These are phyloP conservation scores for Austrolebias charrua DNA, from an alignment of 2,797 vertebrate genomes.

Conservation along the genomic window DNA sequence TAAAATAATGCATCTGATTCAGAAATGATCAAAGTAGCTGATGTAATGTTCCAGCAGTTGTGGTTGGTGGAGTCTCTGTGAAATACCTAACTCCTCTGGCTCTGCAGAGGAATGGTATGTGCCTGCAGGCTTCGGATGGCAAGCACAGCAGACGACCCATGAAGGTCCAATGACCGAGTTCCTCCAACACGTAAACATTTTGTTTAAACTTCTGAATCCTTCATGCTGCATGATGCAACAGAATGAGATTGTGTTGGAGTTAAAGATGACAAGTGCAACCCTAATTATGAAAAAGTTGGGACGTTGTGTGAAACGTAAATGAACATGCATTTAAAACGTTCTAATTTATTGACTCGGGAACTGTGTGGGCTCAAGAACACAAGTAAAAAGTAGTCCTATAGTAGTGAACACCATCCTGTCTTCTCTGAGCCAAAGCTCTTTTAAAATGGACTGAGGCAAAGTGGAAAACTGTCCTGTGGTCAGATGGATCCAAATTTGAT, in stretches of 20 bases:
- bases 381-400: no score
- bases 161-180: conserved; percentile 22
- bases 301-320: no score
- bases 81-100: conserved; percentile 28
- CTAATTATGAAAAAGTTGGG: no score
- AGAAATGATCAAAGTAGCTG: neutral
- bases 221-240: conserved; percentile 1
- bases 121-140: conserved; percentile 22
- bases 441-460: no score
- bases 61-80: neutral
- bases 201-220: conserved; percentile 1
- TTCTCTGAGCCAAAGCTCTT: no score
- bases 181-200: neutral
- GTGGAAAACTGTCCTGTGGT: no score
- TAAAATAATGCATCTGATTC: conserved; percentile 3
- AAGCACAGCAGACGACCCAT: conserved; percentile 17
- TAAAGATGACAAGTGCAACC: neutral
- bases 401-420: no score
- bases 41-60: conserved; percentile 8
- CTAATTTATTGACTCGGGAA: no score
- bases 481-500: no score
- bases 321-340: no score
- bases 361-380: no score
- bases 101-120: conserved; percentile 35
- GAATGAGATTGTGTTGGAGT: neutral